These are phyloP conservation scores for Homalodisca vitripennis DNA, from an alignment of 1,140 invertebrate genomes.

Conservation along the genomic window DNA sequence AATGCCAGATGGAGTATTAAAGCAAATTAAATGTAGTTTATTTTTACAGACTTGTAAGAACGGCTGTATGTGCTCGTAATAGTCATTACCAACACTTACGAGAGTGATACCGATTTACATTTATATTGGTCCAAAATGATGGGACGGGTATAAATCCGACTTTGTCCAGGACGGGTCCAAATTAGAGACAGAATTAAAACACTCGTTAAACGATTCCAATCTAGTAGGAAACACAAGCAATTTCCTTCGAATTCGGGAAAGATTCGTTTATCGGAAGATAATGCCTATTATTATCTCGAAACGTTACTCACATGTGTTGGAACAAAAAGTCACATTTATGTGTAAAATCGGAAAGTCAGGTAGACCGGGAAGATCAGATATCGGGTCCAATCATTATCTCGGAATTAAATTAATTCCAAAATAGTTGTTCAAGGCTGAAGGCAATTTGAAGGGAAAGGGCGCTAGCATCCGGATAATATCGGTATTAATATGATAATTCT, in stretches of 20 bases:
- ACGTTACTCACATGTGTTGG: conserved; percentile 8
- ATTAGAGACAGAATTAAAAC: conserved; percentile 22
- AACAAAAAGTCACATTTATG: conserved; percentile 26
- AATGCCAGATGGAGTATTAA: conserved; percentile 13
- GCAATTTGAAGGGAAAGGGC: neutral
- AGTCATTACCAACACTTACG: neutral
- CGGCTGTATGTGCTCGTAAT: neutral
- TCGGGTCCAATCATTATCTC: conserved; percentile 22
- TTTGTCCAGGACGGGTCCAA: conserved; percentile 3
- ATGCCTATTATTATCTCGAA: conserved; percentile 21
- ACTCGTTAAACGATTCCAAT: conserved; percentile 21
- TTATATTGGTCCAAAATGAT: conserved; percentile 21
- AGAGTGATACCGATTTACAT: conserved; percentile 23
- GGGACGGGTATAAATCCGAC: neutral
- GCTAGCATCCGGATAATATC: conserved; percentile 2
- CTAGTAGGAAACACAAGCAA: conserved; percentile 7
- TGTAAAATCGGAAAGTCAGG: conserved; percentile 24
- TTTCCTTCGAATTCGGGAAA: conserved; percentile 24
- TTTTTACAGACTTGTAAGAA: neutral
- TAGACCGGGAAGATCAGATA: conserved; percentile 15
- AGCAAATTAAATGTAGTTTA: conserved; percentile 23
- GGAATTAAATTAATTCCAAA: conserved; percentile 21
- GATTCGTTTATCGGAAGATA: conserved; percentile 21
- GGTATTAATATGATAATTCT: conserved; percentile 25
- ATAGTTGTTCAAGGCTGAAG: conserved; percentile 16